Conservation (phyloP, 2,113 vertebrate genomes). For the Brienomyrus longianalis region DNA sequence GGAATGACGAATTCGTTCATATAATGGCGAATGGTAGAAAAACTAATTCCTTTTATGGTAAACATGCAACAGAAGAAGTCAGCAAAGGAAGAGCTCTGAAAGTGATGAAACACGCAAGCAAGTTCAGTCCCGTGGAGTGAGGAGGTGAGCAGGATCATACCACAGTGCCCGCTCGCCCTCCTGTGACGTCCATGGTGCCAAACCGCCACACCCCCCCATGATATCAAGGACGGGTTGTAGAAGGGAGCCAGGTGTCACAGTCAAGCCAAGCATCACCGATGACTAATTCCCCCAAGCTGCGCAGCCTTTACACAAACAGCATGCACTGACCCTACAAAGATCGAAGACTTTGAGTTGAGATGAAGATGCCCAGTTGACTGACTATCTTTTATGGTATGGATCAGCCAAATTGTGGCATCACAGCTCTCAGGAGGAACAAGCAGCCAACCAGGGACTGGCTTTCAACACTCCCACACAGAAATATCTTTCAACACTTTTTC, state of each 20-base stretch:
- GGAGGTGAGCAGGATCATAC: neutral
- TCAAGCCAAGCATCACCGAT: neutral
- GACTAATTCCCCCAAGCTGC: neutral
- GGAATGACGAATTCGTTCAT: too few relatives aligned
- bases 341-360: neutral
- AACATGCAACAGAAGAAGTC: neutral
- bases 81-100: neutral
- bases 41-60: neutral
- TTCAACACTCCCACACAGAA: conserved; percentile 32
- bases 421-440: neutral
- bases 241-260: neutral
- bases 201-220: neutral
- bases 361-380: neutral
- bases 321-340: neutral
- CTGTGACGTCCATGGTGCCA: neutral
- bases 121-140: neutral
- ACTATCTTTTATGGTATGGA: conserved; percentile 6
- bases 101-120: neutral
- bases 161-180: neutral
- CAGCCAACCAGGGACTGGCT: conserved; percentile 43
- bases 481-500: conserved; percentile 35
- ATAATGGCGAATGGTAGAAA: neutral
- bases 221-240: neutral
- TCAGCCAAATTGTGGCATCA: conserved; percentile 13
- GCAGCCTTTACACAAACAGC: neutral